These are phyloP conservation scores for Petrocephalus schoutedeni DNA, from an alignment of 2,797 vertebrate genomes.

Conservation along the genomic window DNA sequence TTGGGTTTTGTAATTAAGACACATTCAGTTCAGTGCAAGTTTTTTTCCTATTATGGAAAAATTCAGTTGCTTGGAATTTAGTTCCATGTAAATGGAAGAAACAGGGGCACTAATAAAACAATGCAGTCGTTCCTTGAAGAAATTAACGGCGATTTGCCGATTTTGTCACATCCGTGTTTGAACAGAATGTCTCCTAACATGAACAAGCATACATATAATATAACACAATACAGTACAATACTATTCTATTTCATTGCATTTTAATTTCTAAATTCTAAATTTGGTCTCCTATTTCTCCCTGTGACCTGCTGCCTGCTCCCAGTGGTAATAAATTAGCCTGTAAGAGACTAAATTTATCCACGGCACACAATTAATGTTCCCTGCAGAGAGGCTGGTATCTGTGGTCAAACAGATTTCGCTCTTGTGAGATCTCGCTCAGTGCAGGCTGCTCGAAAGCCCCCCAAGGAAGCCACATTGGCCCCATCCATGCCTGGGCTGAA, in stretches of 20 bases:
- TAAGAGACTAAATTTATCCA: constrained; percentile 15
- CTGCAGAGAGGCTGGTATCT: neutral
- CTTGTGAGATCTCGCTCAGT: neutral
- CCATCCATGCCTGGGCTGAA: neutral
- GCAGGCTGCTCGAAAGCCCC: neutral
- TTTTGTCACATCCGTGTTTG: neutral
- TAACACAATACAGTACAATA: neutral
- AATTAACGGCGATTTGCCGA: neutral
- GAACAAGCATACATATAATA: neutral
- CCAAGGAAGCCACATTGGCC: neutral
- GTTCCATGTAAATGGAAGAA: neutral
- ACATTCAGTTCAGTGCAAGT: neutral
- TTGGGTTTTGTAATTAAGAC: neutral
- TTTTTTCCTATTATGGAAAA: neutral
- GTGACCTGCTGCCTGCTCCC: neutral
- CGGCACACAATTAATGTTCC: constrained; percentile 15
- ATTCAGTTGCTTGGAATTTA: neutral
- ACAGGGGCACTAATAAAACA: neutral
- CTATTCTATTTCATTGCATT: neutral
- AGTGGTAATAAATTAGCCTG: constrained; percentile 14
- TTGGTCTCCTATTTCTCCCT: neutral
- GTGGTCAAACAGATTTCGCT: neutral
- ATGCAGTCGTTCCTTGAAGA: neutral
- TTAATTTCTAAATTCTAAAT: neutral
- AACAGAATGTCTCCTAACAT: neutral